These are phyloP conservation scores for Tribolium castaneum DNA, from an alignment of 1,140 invertebrate species.

Conservation along the genomic window DNA sequence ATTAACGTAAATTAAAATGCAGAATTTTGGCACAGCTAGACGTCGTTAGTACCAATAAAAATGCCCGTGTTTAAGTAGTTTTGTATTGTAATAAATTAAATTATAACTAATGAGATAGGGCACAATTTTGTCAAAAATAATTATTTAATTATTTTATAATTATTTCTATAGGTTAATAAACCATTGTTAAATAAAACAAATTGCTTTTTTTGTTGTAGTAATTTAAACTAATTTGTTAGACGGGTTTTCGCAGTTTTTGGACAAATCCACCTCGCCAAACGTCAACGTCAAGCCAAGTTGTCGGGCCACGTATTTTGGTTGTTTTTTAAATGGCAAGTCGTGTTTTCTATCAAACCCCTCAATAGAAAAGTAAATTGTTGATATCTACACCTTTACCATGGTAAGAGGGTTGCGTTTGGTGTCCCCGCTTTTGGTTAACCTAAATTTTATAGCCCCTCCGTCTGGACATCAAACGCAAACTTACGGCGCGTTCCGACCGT, in stretches of 20 bases:
- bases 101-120: no score
- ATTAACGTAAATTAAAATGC: no score
- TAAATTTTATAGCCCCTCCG: conserved; percentile 83
- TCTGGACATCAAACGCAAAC: conserved; percentile 97
- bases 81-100: no score
- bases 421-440: background rate
- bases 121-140: no score
- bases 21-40: no score
- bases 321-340: conserved; percentile 10
- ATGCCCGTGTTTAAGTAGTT: no score
- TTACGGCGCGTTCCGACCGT: conserved; percentile 96
- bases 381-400: background rate
- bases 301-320: conserved; percentile 19
- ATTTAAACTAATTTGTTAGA: background rate
- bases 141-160: no score
- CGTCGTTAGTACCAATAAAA: no score
- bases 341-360: background rate
- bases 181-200: no score
- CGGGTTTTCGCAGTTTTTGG: background rate
- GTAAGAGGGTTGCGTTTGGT: background rate
- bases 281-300: conserved; percentile 9
- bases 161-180: no score
- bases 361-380: background rate
- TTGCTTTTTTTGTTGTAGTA: no score
- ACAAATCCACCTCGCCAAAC: background rate